Evolutionary conservation across 64 coral and sea anemone genomes (phyloP), one percentile per base, ranked within the genome.

Genomic region (Dendrophyllia cribrosa): DNA sequence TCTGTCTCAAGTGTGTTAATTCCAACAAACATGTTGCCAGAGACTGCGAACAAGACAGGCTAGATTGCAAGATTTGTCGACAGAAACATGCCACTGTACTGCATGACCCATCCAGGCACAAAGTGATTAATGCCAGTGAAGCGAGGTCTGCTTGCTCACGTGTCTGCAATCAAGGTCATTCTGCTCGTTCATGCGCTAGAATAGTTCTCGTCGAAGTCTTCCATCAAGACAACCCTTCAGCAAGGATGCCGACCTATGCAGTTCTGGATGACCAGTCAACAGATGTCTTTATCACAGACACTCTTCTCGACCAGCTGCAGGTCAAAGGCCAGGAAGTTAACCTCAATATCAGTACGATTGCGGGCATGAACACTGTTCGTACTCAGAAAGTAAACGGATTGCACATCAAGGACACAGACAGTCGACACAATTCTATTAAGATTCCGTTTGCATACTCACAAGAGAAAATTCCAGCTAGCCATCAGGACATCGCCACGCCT

Each of bases 261-360:
- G 80, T 95, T 16, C 49, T 95, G 8, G 82, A 95, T 58, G 88
- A 95, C n/a, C 82, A 90, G 43, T 91, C 87, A 17, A 90, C 93
- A 16, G 88, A 91, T 74, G 80, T 87, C 1, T 95, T 95, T 59
- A 78, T 90, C n/a, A 78, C 80, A 20, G 67, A 95, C 51, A 17
- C 63, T 21, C 60, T 95, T 6, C 59, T 88, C 22, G 66, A 88
- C 20, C 43, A 81, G 61, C 89, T 86, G 8, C 22, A 75, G 13
- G 34, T 25, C 9, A 43, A 86, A 34, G 45, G 44, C 23, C 45
- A 49, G 13, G 34, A 95, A 51, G 75, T 87, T 16, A 83, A 73
- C 47, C 70, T 95, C 23, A 21, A 91, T 65, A 69, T 90, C 26
- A 90, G n/a, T 56, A 87, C 88, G 0, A 90, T 95, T 63, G 56